Conservation (phyloP, 2,797 vertebrate genomes). For the Gymnopithys bicolor region DNA sequence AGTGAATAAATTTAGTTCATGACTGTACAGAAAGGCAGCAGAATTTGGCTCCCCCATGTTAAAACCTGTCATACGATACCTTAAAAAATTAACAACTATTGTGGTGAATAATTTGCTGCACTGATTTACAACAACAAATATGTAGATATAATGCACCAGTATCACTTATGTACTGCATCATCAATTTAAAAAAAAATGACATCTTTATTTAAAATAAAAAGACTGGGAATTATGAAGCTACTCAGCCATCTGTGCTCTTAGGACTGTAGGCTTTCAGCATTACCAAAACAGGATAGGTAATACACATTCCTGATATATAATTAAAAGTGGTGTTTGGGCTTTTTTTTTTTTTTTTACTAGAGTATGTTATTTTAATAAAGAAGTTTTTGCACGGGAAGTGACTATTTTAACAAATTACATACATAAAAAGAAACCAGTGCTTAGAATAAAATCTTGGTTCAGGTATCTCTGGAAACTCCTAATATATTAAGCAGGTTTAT, state of each 20-base stretch:
- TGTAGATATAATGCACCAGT: neutral
- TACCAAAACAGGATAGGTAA: constrained; percentile 40
- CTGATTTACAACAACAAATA: constrained; percentile 39
- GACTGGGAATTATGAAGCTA: constrained; percentile 31
- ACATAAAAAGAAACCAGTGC: neutral
- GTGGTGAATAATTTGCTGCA: neutral
- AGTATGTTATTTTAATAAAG: neutral
- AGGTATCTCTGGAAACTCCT: neutral
- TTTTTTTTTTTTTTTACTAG: neutral
- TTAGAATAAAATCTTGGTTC: neutral
- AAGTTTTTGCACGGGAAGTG: neutral
- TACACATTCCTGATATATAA: neutral
- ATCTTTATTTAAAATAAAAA: constrained; percentile 26
- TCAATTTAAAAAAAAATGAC: constrained; percentile 57
- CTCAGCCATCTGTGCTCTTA: constrained; percentile 35
- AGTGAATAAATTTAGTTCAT: neutral
- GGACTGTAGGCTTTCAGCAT: constrained; percentile 23
- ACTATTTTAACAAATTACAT: neutral
- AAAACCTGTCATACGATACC: neutral
- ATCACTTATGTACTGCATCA: neutral
- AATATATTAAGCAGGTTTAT: neutral
- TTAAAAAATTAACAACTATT: neutral
- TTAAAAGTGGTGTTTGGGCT: neutral
- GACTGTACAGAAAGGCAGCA: neutral
- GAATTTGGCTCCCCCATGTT: neutral